Base-by-base conservation (phyloP, 1,140 invertebrate genomes). In the Pomacea maculata region DNA sequence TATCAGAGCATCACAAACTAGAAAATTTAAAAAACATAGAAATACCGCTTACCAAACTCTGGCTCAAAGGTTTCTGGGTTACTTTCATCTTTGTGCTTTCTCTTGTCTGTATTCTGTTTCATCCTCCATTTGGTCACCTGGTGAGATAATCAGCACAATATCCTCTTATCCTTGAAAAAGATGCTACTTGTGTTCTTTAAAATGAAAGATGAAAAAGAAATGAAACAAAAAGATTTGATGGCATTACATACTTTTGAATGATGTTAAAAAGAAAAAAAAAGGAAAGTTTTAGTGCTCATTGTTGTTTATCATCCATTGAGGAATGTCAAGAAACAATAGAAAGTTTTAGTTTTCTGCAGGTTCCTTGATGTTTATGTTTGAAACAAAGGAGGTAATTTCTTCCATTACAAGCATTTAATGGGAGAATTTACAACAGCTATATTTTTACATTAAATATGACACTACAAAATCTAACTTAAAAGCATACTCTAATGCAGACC, bases 21-120 rank as follows among this genome's bases (percentile, higher is more conserved):
- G 19, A 61, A 25, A 21, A 61, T n/a, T 11, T 8, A 21, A 17
- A 45, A 76, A 61, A 61, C 21, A 55, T 14, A 63, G 17, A 21
- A 75, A 21, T 25, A 64, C 3, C 7, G 65, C 71, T 79, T 29
- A 83, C 82, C 82, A 80, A 77, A 83, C 45, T 80, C 78, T 21
- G 82, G 82, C 21, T 65, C 68, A 74, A 83, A 83, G 12, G 25
- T 79, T 45, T 82, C 70, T 29, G 75, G 54, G 19, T 70, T 72
- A 10, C 65, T 78, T 25, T 78, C 64, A 9, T 65, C 45, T 57
- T 72, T 80, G 12, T 63, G 25, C 1, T 25, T 57, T 29, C 29
- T 70, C 21, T 63, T 45, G 12, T 72, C 78, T 6, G 82, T 75
- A 19, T 80, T 80, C 54, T 63, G 70, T 73, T 83, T 83, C 64